Conservation (phyloP, 2,113 vertebrate genomes). For the Pedionomus torquatus region DNA sequence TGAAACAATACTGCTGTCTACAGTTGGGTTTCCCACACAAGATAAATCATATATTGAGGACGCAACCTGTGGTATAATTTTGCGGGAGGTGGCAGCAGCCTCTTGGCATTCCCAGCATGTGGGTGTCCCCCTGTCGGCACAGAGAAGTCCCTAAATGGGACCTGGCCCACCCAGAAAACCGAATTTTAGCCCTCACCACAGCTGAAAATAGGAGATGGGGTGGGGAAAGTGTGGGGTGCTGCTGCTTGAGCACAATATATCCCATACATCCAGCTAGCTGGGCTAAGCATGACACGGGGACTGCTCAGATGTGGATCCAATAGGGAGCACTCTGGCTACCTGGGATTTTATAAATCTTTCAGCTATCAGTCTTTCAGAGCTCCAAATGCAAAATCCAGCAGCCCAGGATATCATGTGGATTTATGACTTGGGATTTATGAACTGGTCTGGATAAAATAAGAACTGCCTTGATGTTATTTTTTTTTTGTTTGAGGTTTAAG, state of each 20-base stretch:
- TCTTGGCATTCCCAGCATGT: not conserved
- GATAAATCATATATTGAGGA: not conserved
- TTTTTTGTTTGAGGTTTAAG: not conserved
- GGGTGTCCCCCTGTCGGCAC: fast-evolving
- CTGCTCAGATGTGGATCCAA: conserved; percentile 47
- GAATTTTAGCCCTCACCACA: not conserved
- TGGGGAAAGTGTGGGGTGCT: not conserved
- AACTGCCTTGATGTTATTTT: not conserved
- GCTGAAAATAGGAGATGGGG: not conserved
- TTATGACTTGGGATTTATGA: conserved; percentile 69
- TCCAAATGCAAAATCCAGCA: conserved; percentile 73
- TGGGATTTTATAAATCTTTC: conserved; percentile 68
- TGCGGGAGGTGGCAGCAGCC: not conserved
- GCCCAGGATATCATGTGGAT: conserved; percentile 49
- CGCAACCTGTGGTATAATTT: not conserved
- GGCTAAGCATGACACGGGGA: not conserved
- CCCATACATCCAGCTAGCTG: conserved; percentile 1
- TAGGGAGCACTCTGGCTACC: conserved; percentile 16
- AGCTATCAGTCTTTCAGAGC: conserved; percentile 58
- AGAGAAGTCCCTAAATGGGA: not conserved
- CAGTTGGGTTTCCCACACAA: fast-evolving
- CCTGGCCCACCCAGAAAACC: not conserved
- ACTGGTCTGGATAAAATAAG: conserved; percentile 67
- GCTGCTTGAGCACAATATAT: not conserved
- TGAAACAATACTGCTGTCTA: not conserved